Evolutionary conservation across 2,797 vertebrate genomes (phyloP).

Genomic region (Clarias platycephalus): DNA sequence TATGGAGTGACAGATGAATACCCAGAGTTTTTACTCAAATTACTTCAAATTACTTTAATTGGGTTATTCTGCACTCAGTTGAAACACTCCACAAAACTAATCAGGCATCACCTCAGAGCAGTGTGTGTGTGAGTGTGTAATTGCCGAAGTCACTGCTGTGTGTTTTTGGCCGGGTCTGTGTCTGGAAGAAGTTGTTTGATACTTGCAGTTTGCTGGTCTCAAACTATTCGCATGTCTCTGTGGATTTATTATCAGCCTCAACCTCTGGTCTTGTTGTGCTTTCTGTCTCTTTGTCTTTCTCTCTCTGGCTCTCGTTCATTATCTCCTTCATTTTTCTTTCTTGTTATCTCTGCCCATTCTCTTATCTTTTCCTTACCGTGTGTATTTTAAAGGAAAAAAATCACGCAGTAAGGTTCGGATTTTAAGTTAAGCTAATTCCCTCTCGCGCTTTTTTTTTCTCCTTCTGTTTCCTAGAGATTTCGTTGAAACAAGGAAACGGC

Average conservation of each 20-base stretch:
- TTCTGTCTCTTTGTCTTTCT: not conserved
- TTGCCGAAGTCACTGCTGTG: not conserved
- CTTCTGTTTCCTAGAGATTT: not conserved
- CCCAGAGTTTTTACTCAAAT: not conserved
- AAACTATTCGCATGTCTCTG: not conserved
- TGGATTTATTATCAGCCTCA: conserved; percentile 7
- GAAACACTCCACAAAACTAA: not conserved
- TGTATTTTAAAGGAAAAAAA: not conserved
- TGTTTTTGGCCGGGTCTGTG: not conserved
- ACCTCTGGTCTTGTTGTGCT: not conserved
- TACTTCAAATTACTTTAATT: too few relatives aligned
- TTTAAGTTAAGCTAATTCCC: not conserved
- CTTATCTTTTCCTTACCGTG: not conserved
- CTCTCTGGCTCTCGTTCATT: not conserved
- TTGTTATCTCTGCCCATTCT: not conserved
- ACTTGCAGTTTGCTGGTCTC: not conserved
- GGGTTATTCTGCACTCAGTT: not conserved
- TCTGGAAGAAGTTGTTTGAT: not conserved
- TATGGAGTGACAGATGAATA: not conserved
- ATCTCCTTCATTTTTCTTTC: too few relatives aligned
- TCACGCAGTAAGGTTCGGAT: not conserved
- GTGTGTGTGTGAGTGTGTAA: not conserved
- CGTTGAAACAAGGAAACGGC: not conserved
- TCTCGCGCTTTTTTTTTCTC: not conserved
- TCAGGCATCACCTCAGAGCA: not conserved